Evolutionary conservation across 1,140 invertebrate genomes (phyloP).

Genomic region (Kradibia gibbosae): DNA sequence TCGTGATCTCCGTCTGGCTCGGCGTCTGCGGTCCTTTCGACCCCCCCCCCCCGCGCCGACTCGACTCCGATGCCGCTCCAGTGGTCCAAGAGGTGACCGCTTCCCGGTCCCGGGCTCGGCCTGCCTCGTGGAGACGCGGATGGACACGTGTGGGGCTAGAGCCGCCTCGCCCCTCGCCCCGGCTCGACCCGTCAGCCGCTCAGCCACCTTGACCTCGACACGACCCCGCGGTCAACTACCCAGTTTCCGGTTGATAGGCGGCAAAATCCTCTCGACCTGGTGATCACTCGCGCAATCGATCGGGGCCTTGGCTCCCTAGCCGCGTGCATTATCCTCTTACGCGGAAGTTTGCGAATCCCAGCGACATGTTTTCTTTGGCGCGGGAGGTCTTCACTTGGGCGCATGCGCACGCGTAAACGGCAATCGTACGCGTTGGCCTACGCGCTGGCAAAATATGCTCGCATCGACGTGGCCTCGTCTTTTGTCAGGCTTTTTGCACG

Average conservation of each 20-base stretch:
- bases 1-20: constrained; percentile 25
- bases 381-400: not conserved
- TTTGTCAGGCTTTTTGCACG: not conserved
- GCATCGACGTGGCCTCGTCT: not conserved
- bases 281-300: too few species aligned
- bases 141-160: not conserved
- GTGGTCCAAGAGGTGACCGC: too few species aligned
- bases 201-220: not conserved
- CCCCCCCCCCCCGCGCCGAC: not conserved
- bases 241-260: too few species aligned
- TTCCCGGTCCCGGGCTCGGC: too few species aligned
- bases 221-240: too few species aligned
- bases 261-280: too few species aligned
- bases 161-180: not conserved
- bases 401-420: not conserved
- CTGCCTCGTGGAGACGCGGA: too few species aligned
- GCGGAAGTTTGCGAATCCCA: not conserved
- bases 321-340: too few species aligned
- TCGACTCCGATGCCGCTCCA: not conserved
- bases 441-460: too few species aligned
- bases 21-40: constrained; percentile 21
- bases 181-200: not conserved
- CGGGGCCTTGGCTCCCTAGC: too few species aligned
- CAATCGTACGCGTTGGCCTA: not conserved
- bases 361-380: not conserved